Percentiles rank a stretch among this genome's conserved stretches.
Conservation (phyloP, 37 sponge, comb jelly and placozoan species). For the Cladorhizidae sp. region DNA sequence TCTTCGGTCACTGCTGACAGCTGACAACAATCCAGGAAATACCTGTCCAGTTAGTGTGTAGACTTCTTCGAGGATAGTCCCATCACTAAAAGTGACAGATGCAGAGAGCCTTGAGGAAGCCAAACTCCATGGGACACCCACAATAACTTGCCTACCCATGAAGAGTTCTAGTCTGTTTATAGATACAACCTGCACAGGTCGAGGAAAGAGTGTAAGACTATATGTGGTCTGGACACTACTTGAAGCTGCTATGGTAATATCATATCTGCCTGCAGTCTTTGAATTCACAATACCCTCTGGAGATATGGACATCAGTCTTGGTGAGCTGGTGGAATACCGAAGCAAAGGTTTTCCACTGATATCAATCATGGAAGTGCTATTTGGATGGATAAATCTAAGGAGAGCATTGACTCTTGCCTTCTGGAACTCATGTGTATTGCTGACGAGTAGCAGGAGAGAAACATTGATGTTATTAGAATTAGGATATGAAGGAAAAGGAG, state of each 20-base stretch:
- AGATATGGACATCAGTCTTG: background rate
- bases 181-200: background rate
- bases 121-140: constrained; percentile 2
- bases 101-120: constrained; percentile 12
- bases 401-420: constrained; percentile 13
- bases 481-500: constrained; percentile 55
- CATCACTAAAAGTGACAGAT: constrained; percentile 48
- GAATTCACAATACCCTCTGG: constrained; percentile 13
- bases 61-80: constrained; percentile 32
- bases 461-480: constrained; percentile 28
- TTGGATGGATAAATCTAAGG: constrained; percentile 13
- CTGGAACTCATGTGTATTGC: constrained; percentile 34
- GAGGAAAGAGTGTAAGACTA: background rate
- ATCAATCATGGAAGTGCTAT: background rate
- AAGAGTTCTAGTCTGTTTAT: constrained; percentile 39
- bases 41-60: constrained; percentile 31
- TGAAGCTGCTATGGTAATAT: constrained; percentile 1
- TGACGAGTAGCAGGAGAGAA: constrained; percentile 26
- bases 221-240: background rate
- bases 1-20: background rate
- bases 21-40: constrained; percentile 22
- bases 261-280: background rate
- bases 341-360: background rate
- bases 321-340: background rate
- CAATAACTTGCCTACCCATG: constrained; percentile 1